These are phyloP conservation scores for Lucilia sericata DNA, from an alignment of 1,140 invertebrate species.

Conservation along the genomic window DNA sequence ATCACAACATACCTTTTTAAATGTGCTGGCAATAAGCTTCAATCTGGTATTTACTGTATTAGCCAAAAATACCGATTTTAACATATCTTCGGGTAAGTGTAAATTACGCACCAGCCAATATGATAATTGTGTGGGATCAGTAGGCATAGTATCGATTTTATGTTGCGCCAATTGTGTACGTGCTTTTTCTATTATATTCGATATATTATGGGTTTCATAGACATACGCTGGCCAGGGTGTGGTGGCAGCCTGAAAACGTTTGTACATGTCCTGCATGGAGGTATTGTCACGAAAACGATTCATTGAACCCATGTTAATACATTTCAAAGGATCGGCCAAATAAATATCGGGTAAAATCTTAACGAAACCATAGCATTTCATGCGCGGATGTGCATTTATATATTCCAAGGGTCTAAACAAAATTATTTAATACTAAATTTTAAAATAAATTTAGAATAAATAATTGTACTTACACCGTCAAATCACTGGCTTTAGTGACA, in stretches of 20 bases:
- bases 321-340: slow-evolving; percentile 69
- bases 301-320: slow-evolving; percentile 68
- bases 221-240: slow-evolving; percentile 73
- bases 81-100: slow-evolving; percentile 69
- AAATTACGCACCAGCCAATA: slow-evolving; percentile 81
- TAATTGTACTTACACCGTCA: slow-evolving; percentile 54
- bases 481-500: slow-evolving; percentile 56
- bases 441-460: not conserved
- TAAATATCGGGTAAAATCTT: slow-evolving; percentile 76
- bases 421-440: not conserved
- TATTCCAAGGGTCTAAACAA: slow-evolving; percentile 56
- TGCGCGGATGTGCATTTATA: slow-evolving; percentile 57
- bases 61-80: slow-evolving; percentile 75
- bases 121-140: slow-evolving; percentile 76
- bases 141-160: slow-evolving; percentile 71
- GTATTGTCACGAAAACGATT: slow-evolving; percentile 67
- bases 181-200: slow-evolving; percentile 69
- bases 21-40: slow-evolving; percentile 73
- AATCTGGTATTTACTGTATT: slow-evolving; percentile 76
- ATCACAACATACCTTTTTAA: slow-evolving; percentile 70
- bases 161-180: slow-evolving; percentile 60
- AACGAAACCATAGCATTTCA: slow-evolving; percentile 71
- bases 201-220: slow-evolving; percentile 75
- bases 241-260: slow-evolving; percentile 67
- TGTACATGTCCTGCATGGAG: slow-evolving; percentile 60